phyloP scores from a whole-genome alignment of 2,113 vertebrate genomes.

The Telmatochromis brichardi region DNA sequence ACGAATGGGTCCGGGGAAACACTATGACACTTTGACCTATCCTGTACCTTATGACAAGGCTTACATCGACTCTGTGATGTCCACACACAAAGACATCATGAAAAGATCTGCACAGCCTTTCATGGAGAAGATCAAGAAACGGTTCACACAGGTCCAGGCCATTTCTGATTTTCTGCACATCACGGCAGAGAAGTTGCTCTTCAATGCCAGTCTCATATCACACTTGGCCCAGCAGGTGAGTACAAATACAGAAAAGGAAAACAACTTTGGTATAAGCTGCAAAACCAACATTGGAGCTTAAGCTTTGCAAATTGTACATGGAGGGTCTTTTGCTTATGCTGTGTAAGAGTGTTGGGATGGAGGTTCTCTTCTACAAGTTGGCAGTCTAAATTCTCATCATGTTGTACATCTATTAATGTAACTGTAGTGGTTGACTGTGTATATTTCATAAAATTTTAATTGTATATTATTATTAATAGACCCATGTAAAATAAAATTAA shows the following conservation, averaged over 20 bases:
- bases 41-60: conserved; percentile 59
- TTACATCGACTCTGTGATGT: background rate
- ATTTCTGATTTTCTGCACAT: background rate
- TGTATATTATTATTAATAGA: background rate
- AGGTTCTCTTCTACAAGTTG: background rate
- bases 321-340: background rate
- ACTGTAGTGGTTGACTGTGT: background rate
- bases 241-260: background rate
- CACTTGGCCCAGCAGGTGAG: rapidly evolving
- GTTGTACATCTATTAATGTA: background rate
- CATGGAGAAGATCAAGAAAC: background rate
- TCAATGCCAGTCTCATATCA: background rate
- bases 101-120: too few relatives aligned
- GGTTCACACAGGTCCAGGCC: background rate
- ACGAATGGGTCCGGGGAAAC: conserved; percentile 64
- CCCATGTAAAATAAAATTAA: rapidly evolving
- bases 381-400: background rate
- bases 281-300: background rate
- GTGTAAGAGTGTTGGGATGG: background rate
- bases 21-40: conserved; percentile 64
- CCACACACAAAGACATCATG: rapidly evolving
- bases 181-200: background rate
- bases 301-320: background rate
- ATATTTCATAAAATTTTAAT: background rate
- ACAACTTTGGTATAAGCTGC: background rate